phyloP scores from a whole-genome alignment of 2,797 vertebrate genomes.

The Amazonetta brasiliensis region DNA sequence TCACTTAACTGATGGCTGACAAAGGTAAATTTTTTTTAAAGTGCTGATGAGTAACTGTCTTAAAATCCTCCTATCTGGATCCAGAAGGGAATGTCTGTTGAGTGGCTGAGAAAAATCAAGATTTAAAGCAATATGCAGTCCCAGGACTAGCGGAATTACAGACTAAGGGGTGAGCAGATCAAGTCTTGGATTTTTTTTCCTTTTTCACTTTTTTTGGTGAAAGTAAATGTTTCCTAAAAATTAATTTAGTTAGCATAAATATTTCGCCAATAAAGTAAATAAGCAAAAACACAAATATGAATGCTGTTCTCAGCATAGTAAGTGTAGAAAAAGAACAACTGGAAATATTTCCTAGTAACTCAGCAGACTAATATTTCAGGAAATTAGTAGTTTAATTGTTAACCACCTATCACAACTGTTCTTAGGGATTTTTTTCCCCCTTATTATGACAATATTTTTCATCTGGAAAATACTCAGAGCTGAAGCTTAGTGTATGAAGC shows the following conservation, averaged over 20 bases:
- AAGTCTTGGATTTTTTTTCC: neutral
- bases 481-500: slow-evolving; percentile 9
- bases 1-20: slow-evolving; percentile 3
- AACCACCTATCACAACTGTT: slow-evolving; percentile 16
- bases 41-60: slow-evolving; percentile 19
- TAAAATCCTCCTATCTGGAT: neutral
- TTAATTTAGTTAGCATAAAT: neutral
- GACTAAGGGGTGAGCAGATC: neutral
- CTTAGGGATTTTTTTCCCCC: neutral
- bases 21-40: slow-evolving; percentile 24
- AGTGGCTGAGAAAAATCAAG: neutral
- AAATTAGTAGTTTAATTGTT: slow-evolving; percentile 9
- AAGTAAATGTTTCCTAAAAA: neutral
- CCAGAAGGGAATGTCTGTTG: slow-evolving; percentile 3
- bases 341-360: neutral
- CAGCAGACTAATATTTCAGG: neutral
- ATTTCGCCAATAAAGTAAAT: neutral
- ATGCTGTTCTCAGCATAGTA: neutral
- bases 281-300: neutral
- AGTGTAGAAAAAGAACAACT: neutral
- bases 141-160: neutral
- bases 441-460: neutral
- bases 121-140: neutral
- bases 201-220: neutral
- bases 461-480: neutral